Evolutionary conservation across 2,113 vertebrate genomes (phyloP).

Genomic region (Poecilia latipinna): DNA sequence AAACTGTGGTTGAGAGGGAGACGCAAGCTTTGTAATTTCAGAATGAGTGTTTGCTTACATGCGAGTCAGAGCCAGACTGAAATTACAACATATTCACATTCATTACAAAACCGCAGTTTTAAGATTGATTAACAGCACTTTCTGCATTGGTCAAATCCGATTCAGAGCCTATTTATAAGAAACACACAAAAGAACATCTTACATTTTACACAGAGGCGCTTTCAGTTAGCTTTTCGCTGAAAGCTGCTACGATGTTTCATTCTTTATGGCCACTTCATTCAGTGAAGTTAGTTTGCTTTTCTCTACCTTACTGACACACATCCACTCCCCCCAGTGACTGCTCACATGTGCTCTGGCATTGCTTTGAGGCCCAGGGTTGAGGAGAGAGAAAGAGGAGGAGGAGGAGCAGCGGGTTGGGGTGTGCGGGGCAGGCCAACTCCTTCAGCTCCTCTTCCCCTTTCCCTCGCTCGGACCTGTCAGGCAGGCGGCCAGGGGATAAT

Average conservation of each 20-base stretch:
- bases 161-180: neutral
- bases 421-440: constrained; percentile 39
- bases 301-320: constrained; percentile 32
- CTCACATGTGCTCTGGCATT: constrained; percentile 74
- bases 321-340: constrained; percentile 31
- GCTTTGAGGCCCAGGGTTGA: constrained; percentile 63
- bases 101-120: neutral
- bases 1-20: constrained; percentile 16
- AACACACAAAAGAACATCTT: neutral
- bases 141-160: neutral
- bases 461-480: constrained; percentile 74
- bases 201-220: neutral
- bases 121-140: neutral
- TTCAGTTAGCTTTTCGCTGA: neutral
- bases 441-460: constrained; percentile 51
- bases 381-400: constrained; percentile 35
- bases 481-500: constrained; percentile 77
- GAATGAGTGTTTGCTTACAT: constrained; percentile 1
- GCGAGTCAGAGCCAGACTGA: constrained; percentile 6
- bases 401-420: constrained; percentile 5
- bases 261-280: constrained; percentile 48
- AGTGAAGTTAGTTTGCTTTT: constrained; percentile 36
- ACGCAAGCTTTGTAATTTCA: constrained; percentile 2
- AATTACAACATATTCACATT: constrained; percentile 5
- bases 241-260: neutral